phyloP scores from a whole-genome alignment of 35 echinoderm and acorn worm species.

The Lytechinus variegatus region DNA sequence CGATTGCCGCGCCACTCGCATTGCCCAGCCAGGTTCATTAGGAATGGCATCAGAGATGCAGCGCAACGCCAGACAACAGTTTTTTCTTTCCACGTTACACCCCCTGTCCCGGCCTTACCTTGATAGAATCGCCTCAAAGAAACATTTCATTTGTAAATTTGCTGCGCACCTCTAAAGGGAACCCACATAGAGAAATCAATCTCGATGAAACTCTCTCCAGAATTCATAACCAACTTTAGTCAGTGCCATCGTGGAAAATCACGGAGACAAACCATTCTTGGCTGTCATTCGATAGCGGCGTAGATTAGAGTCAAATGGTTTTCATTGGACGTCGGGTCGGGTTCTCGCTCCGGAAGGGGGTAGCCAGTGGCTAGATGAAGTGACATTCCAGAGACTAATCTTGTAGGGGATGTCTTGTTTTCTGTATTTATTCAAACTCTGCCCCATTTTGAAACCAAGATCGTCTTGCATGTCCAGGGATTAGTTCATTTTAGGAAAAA shows the following conservation, averaged over 20 bases:
- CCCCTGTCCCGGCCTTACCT: too few relatives aligned
- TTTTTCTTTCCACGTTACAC: not conserved
- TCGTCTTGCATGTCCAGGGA: not conserved
- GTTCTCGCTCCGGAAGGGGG: not conserved
- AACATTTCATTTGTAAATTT: not conserved
- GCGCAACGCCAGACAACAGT: not conserved
- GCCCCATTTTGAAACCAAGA: not conserved
- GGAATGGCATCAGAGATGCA: not conserved
- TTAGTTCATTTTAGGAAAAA: not conserved
- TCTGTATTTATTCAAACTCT: not conserved
- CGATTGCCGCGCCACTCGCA: conserved; percentile 22
- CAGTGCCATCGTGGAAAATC: not conserved
- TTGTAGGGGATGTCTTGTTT: not conserved
- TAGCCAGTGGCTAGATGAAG: not conserved
- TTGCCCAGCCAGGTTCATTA: not conserved
- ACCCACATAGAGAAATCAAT: not conserved
- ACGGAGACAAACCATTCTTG: not conserved
- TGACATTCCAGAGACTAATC: not conserved
- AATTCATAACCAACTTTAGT: not conserved
- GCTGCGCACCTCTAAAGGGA: not conserved
- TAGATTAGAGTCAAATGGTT: not conserved
- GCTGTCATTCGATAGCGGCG: not conserved
- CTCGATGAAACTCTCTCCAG: not conserved
- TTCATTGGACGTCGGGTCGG: not conserved
- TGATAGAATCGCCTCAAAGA: not conserved